Percentiles rank a stretch among this genome's conserved stretches.
Evolutionary conservation across 2,797 vertebrate species (phyloP).

Genomic region (Hippopotamyrus pictus): DNA sequence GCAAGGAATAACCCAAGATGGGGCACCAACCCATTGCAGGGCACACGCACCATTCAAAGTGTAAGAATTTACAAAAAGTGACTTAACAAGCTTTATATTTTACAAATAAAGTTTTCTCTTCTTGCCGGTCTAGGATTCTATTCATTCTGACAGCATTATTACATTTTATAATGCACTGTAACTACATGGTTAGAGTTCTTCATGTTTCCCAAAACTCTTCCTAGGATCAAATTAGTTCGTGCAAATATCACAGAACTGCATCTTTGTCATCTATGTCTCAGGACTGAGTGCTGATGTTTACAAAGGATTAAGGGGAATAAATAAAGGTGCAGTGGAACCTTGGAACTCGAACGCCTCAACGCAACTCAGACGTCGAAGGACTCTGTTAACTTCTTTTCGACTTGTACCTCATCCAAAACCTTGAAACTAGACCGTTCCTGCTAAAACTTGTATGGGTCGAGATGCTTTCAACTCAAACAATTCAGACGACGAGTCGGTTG

Average conservation of each 20-base stretch:
- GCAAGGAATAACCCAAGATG: neutral
- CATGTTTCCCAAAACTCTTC: neutral
- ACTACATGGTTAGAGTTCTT: neutral
- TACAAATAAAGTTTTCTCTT: neutral
- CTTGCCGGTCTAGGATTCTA: neutral
- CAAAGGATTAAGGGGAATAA: neutral
- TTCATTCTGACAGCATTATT: neutral
- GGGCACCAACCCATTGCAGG: neutral
- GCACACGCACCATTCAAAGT: neutral
- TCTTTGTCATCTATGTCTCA: neutral
- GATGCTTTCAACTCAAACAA: neutral
- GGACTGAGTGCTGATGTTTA: neutral
- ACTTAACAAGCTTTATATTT: neutral
- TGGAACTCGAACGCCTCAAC: neutral
- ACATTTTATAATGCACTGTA: neutral
- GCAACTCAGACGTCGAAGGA: neutral
- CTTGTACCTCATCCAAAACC: too few relatives aligned
- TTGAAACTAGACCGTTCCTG: neutral
- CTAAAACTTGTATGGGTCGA: neutral
- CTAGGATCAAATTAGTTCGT: neutral
- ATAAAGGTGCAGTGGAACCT: neutral
- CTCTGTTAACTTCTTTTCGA: too few relatives aligned
- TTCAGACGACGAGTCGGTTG: neutral
- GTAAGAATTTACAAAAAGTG: neutral
- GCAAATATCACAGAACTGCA: neutral